Base-by-base conservation (phyloP, 2,888 invertebrate genomes). In the Drosophila emarginata region DNA sequence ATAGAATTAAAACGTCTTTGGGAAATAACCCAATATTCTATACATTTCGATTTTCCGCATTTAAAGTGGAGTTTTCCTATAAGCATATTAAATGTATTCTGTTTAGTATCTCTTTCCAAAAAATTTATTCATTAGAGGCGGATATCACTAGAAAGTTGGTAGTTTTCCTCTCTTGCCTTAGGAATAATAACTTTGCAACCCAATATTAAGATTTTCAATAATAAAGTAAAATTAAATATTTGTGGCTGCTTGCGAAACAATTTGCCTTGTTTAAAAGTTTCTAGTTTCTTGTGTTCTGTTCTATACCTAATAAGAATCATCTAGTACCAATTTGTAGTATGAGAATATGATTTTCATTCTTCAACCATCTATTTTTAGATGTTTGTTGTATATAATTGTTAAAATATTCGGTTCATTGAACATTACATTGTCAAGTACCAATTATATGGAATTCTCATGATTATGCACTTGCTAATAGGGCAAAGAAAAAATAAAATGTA, bases 1-100 rank as follows among this genome's bases (percentile, higher is more conserved):
- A 82, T 82, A 85, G 86, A 83, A 85, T 82, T 82, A 85, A 82
- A 82, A 74, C 72, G 82, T 74, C 68, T 75, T 12, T 18, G 18
- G 45, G 21, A 21, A 18, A 65, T 74, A 81, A 77, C 72, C 73
- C 79, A 84, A 73, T 81, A 21, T 80, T 50, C 37, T 36, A 72
- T 65, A 11, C 14, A 14, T 45, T 28, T 45, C 58, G 40, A 40
- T 28, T 4, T 12, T 40, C 12, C 4, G 1, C 11, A 21, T 21
- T 45, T 45, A 45, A 18, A 18, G 18, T 1, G 40, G 0, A 12
- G n/a, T 18, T 45, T 21, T 45, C 11, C 4, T 45, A 45, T 45
- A 4, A 18, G 40, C 14, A 40, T 15, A 23, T 18, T 18, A 45
- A 45, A 7, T 11, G 11, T 45, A 4, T 9, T 11, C 7, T 18